Conservation (phyloP, 1,140 invertebrate species). For the Solen grandis region DNA sequence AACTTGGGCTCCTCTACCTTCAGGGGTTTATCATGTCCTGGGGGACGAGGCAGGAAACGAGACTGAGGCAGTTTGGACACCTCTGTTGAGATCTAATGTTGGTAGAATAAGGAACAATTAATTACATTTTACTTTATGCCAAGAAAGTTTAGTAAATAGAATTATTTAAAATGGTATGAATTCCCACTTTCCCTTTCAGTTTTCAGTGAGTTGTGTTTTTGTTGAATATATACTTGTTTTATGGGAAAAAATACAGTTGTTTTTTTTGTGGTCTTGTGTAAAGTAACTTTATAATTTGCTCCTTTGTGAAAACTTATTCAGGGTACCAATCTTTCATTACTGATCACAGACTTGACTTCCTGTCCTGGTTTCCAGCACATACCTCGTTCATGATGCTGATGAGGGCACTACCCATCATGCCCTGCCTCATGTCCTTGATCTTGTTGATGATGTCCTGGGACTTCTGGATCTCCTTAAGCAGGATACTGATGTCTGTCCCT, state of each 20-base stretch:
- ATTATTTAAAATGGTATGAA: too few species aligned
- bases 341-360: too few species aligned
- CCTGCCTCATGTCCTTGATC: slow-evolving; percentile 87
- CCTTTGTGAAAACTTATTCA: too few species aligned
- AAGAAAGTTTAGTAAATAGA: too few species aligned
- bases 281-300: too few species aligned
- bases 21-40: slow-evolving; percentile 79
- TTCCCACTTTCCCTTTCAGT: too few species aligned
- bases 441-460: slow-evolving; percentile 88
- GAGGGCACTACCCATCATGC: slow-evolving; percentile 80
- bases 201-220: too few species aligned
- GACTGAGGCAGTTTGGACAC: slow-evolving; percentile 79
- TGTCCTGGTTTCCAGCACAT: too few species aligned
- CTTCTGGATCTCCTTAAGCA: slow-evolving; percentile 79
- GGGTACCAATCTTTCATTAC: too few species aligned
- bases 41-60: slow-evolving; percentile 79
- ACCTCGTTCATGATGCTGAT: slow-evolving; percentile 81
- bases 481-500: slow-evolving; percentile 78
- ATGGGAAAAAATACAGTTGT: too few species aligned
- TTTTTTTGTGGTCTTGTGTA: too few species aligned
- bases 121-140: neutral
- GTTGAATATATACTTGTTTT: too few species aligned
- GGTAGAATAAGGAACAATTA: slow-evolving; percentile 3
- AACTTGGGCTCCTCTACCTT: slow-evolving; percentile 78
- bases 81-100: slow-evolving; percentile 76